These are phyloP conservation scores for Pseudoatta argentina DNA, from an alignment of 1,140 invertebrate genomes.

Conservation along the genomic window DNA sequence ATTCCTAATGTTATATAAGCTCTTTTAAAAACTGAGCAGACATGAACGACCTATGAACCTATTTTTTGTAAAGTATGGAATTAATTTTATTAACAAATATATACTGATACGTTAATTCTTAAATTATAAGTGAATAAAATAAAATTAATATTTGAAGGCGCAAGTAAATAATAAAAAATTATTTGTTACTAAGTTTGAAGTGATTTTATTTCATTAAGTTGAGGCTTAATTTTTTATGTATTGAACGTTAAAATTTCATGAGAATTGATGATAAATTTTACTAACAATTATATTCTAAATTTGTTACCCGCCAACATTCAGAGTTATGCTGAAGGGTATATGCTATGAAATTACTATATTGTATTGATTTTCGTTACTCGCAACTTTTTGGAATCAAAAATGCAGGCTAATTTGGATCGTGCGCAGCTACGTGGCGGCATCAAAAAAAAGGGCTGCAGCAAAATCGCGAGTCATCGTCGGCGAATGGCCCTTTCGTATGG, in stretches of 20 bases:
- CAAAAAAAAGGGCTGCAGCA: slow-evolving; percentile 33
- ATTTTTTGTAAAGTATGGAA: background rate
- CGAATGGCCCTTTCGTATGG: slow-evolving; percentile 48
- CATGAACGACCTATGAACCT: too few relatives aligned
- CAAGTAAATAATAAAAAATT: background rate
- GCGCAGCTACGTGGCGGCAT: slow-evolving; percentile 15
- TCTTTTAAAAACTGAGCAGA: background rate
- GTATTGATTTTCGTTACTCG: background rate
- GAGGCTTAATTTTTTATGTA: background rate
- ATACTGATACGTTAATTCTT: background rate
- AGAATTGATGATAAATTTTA: background rate
- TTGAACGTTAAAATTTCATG: background rate
- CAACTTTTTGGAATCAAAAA: slow-evolving; percentile 26
- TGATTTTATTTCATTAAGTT: background rate
- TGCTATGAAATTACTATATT: slow-evolving; percentile 22
- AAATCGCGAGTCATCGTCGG: slow-evolving; percentile 62
- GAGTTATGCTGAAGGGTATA: background rate
- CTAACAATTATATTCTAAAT: background rate
- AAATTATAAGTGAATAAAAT: background rate
- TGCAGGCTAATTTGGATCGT: slow-evolving; percentile 47
- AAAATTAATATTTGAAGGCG: background rate
- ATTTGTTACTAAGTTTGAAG: background rate
- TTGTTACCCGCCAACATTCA: background rate
- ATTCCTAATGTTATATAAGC: background rate
- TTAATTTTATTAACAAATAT: background rate